Base-by-base conservation (phyloP, 1,140 invertebrate species). In the Papilio dardanus region DNA sequence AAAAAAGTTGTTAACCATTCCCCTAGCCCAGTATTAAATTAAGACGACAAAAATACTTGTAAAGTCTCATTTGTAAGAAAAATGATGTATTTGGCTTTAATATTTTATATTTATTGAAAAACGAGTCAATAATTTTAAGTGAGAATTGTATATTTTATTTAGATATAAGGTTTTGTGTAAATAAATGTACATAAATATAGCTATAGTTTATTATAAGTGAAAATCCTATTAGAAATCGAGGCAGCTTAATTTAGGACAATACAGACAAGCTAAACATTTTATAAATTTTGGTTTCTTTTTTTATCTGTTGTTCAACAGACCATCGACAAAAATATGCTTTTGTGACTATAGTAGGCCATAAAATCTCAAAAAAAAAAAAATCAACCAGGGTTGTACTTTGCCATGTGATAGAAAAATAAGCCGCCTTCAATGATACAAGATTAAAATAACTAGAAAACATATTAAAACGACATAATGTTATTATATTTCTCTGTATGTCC, bases 91-190 rank as follows among this genome's bases (percentile, higher is more conserved):
- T 89, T 89, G 90, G 90, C 90, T 92, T 92, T 92, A 92, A 92
- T 84, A 76, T 81, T 85, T 83, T 89, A 91, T 91, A 90, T 90
- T 91, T 88, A 91, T 92, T 87, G 81, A 76, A 82, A 92, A 92
- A 81, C 88, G 85, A 93, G 91, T 93, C 91, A 93, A 82, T 93
- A 93, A 88, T 88, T 86, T 87, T 93, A 92, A 92, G 90, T 67
- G 79, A 87, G 85, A 88, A 90, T 77, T 88, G 86, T 88, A 90
- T 88, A 86, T 84, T 86, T 84, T 87, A 81, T 87, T 79, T 84
- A 87, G 82, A 74, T 84, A n/a, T n/a, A 50, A 74, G 81, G 80
- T 81, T 86, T 75, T 80, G 35, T 88, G 83, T 88, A 88, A 85
- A 86, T 90, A 87, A 54, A 21, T 73, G 71, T 73, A 73, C n/a